Conservation (phyloP, 2,113 vertebrate species). For the Rhodinocichla rosea region DNA sequence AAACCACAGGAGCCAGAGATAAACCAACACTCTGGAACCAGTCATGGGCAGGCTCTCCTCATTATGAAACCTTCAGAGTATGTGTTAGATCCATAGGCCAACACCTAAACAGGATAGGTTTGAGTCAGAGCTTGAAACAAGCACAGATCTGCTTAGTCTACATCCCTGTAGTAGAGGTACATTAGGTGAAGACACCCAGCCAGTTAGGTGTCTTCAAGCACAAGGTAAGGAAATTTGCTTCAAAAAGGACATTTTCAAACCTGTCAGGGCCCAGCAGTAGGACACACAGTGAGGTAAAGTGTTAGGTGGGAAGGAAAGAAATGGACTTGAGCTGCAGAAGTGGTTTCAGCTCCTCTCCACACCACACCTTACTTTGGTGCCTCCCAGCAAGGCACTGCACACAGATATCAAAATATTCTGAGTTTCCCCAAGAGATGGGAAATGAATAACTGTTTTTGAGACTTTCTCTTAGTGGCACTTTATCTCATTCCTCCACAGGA, state of each 20-base stretch:
- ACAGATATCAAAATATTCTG: neutral
- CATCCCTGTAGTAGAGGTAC: neutral
- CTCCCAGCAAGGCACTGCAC: neutral
- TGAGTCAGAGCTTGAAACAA: neutral
- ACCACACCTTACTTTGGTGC: neutral
- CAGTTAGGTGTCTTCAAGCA: neutral
- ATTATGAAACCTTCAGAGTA: neutral
- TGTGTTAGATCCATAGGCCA: neutral
- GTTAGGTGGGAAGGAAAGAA: neutral
- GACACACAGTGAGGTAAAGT: neutral
- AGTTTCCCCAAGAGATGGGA: neutral
- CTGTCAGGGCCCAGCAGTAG: neutral
- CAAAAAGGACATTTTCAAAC: neutral
- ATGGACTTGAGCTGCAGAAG: neutral
- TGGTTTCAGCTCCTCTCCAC: neutral
- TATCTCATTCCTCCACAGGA: neutral
- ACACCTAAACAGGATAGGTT: accelerated
- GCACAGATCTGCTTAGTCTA: neutral
- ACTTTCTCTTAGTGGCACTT: neutral
- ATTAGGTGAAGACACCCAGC: too few relatives aligned
- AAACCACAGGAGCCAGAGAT: neutral
- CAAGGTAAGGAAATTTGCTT: neutral
- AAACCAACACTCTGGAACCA: neutral
- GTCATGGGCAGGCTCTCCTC: neutral
- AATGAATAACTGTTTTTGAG: neutral